A percentile compares a stretch with the other conserved stretches of the same genome.
Conservation (phyloP, 2,797 vertebrate species). For the Tragopan temminckii region DNA sequence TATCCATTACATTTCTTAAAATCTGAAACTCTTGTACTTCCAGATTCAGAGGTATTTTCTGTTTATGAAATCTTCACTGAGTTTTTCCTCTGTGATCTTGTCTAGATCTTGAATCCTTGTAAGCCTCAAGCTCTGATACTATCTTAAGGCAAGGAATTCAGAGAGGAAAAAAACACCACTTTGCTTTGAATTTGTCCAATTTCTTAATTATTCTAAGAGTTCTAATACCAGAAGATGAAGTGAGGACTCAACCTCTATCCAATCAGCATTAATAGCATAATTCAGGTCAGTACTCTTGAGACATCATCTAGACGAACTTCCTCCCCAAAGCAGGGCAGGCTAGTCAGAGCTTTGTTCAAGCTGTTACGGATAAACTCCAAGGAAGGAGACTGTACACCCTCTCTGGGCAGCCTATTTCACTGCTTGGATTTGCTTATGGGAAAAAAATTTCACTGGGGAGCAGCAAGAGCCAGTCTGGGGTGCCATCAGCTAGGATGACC, state of each 20-base stretch:
- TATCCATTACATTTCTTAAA: not conserved
- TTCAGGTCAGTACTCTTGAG: not conserved
- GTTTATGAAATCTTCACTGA: not conserved
- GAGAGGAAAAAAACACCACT: not conserved
- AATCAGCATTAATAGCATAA: not conserved
- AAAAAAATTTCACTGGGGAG: not conserved
- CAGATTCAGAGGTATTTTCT: not conserved
- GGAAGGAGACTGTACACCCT: not conserved
- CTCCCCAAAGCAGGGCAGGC: not conserved
- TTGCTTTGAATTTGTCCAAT: not conserved
- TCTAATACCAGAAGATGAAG: not conserved
- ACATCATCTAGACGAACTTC: not conserved
- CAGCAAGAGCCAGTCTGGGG: not conserved
- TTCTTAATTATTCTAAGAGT: not conserved
- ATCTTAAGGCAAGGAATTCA: not conserved
- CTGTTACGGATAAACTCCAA: not conserved
- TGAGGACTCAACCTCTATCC: not conserved
- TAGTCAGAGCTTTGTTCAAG: not conserved
- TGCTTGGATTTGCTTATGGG: not conserved
- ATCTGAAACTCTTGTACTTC: not conserved
- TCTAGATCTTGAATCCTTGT: not conserved
- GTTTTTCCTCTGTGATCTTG: not conserved
- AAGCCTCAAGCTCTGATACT: not conserved
- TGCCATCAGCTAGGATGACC: not conserved
- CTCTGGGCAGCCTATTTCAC: not conserved